Evolutionary conservation across 2,113 vertebrate genomes (phyloP), one percentile per base, ranked within the genome.

Genomic region (Thryonomys swinderianus): DNA sequence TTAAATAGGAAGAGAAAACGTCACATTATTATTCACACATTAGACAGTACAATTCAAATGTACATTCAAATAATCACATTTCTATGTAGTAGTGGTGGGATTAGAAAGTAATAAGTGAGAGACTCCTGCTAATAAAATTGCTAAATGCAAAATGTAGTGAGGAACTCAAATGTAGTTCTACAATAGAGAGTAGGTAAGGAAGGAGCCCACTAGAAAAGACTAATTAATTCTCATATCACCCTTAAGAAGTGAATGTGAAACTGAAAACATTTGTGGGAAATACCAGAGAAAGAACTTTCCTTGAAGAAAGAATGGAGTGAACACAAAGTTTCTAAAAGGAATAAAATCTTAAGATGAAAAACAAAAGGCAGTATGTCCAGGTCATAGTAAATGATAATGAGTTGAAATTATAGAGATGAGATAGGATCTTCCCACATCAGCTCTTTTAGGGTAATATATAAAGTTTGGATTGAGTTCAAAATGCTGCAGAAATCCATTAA

Each of bases 381-480:
- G 86, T 17, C 1, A 71, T 0, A 76, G 16, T 59, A 14, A 91
- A 85, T 96, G 10, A 53, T 18, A 51, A 59, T 1, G 17, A 80
- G 16, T 32, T 90, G 55, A 64, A n/a, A 89, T 53, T 76, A 18
- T 64, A 71, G 74, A 91, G 51, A 57, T 17, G 40, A 76, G 37
- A 21, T 71, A 61, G 18, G 30, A 3, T 53, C 3, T 88, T 76
- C 90, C 25, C 53, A 61, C 48, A 57, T 23, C 21, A 66, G 45
- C 13, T 7, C 12, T 83, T 82, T 80, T 48, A 45, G 40, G 40
- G 5, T 53, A 91, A 87, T 55, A 66, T 17, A 11, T 23, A 25
- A 90, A 42, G 12, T 64, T 89, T 87, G 69, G 25, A 3, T 66
- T 86, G 91, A 30, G 92, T 76, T 93, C 62, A 76, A 79, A 64